Conservation (phyloP, 1,140 invertebrate species). For the Augochlora pura region DNA sequence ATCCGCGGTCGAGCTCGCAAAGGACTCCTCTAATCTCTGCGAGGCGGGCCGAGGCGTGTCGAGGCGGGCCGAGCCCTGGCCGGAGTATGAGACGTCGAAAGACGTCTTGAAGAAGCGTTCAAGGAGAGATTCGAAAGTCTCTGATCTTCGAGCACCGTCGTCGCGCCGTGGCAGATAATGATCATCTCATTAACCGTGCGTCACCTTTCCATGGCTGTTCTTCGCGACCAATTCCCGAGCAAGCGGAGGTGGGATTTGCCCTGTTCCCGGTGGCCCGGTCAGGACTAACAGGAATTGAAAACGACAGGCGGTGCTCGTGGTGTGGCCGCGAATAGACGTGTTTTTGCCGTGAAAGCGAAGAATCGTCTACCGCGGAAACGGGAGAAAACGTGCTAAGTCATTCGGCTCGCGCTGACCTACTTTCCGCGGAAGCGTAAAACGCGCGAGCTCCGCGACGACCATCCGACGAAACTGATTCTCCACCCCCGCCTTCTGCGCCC, state of each 20-base stretch:
- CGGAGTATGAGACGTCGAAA: not conserved
- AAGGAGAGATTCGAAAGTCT: constrained; percentile 8
- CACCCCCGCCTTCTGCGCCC: constrained; percentile 5
- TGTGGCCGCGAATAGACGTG: constrained; percentile 55
- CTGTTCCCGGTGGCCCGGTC: not conserved
- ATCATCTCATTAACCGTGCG: constrained; percentile 34
- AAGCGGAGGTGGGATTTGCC: not conserved
- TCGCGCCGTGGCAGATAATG: constrained; percentile 17
- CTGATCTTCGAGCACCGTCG: constrained; percentile 14
- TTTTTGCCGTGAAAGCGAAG: constrained; percentile 54
- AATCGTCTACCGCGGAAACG: constrained; percentile 56
- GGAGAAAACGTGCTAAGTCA: constrained; percentile 59
- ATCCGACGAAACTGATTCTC: constrained; percentile 49
- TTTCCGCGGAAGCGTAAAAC: constrained; percentile 43
- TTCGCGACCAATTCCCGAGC: constrained; percentile 17
- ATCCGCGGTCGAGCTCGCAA: not conserved
- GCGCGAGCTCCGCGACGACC: not conserved
- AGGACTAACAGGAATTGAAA: constrained; percentile 49
- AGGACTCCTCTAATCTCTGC: not conserved
- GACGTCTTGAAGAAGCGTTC: not conserved
- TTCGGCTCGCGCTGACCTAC: constrained; percentile 58
- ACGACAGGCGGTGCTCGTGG: constrained; percentile 43
- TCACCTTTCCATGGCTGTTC: constrained; percentile 28
- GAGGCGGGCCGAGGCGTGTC: no score
- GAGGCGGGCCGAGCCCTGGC: no score